Evolutionary conservation across 2,797 vertebrate genomes (phyloP).

Genomic region (Argya squamiceps): DNA sequence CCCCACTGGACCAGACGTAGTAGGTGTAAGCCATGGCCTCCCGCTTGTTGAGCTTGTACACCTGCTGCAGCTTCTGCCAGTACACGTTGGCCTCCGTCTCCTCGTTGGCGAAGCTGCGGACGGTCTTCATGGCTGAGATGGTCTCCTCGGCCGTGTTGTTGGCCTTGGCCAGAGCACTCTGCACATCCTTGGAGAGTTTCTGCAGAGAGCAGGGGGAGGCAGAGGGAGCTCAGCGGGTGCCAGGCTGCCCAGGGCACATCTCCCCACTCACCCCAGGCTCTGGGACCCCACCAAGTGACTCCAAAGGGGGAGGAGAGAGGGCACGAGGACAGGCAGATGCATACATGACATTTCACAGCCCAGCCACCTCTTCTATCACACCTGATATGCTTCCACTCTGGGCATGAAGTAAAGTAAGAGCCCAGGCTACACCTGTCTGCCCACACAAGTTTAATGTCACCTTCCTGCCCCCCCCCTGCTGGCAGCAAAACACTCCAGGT

Average conservation of each 20-base stretch:
- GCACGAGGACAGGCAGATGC: rapidly evolving
- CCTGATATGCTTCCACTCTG: not conserved
- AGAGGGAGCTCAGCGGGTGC: not conserved
- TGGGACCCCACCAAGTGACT: not conserved
- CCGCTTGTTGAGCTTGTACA: constrained; percentile 89
- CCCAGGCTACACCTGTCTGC: not conserved
- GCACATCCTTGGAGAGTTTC: constrained; percentile 92
- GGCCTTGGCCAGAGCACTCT: constrained; percentile 89
- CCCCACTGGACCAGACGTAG: constrained; percentile 92
- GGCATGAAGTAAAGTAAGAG: not conserved
- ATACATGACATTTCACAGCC: not conserved
- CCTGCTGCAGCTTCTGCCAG: constrained; percentile 82
- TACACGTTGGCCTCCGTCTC: constrained; percentile 84
- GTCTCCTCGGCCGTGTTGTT: constrained; percentile 95
- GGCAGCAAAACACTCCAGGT: not conserved
- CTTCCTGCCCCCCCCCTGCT: not conserved
- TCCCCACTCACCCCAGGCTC: rapidly evolving
- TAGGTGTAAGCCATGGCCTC: constrained; percentile 89
- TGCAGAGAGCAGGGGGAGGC: constrained; percentile 34
- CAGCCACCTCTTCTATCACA: not conserved
- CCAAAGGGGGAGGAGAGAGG: not conserved
- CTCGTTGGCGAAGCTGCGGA: constrained; percentile 94
- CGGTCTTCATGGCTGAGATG: constrained; percentile 92
- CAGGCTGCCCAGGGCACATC: not conserved
- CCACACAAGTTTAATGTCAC: rapidly evolving